A percentile compares a stretch with the other conserved stretches of the same genome.
phyloP scores from a whole-genome alignment of 2,113 vertebrate genomes.

The Pycnonotus jocosus region DNA sequence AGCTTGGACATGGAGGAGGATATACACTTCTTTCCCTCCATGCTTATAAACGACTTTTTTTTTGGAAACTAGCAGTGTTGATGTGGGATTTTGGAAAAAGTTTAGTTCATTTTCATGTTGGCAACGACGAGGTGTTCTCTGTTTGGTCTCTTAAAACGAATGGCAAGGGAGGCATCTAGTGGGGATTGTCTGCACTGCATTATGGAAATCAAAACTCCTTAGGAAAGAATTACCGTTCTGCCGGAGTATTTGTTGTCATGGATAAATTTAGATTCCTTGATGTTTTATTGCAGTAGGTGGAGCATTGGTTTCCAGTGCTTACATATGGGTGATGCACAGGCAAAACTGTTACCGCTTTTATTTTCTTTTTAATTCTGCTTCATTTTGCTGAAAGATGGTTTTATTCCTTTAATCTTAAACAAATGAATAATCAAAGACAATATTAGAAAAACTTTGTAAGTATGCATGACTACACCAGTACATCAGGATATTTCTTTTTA shows the following conservation, averaged over 20 bases:
- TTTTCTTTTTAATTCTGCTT: background rate
- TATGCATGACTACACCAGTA: background rate
- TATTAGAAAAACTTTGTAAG: background rate
- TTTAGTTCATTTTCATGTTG: background rate
- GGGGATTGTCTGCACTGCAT: background rate
- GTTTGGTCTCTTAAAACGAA: background rate
- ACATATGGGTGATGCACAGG: background rate
- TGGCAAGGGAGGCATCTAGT: slow-evolving; percentile 53
- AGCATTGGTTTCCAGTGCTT: background rate
- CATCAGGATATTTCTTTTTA: background rate
- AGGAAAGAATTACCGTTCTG: background rate
- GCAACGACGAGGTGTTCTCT: accelerated
- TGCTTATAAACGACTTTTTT: accelerated
- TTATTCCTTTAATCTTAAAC: background rate
- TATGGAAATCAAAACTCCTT: background rate
- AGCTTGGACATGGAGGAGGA: background rate
- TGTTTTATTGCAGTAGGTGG: background rate
- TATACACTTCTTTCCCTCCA: background rate
- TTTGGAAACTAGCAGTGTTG: background rate
- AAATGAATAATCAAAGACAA: background rate
- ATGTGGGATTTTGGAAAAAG: background rate
- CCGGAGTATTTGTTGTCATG: background rate
- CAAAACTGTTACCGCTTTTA: background rate
- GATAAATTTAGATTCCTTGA: background rate
- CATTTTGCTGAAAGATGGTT: background rate